Evolutionary conservation across 2,113 vertebrate species (phyloP), one percentile per base, ranked within the genome.

Genomic region (Stigmatopora nigra): DNA sequence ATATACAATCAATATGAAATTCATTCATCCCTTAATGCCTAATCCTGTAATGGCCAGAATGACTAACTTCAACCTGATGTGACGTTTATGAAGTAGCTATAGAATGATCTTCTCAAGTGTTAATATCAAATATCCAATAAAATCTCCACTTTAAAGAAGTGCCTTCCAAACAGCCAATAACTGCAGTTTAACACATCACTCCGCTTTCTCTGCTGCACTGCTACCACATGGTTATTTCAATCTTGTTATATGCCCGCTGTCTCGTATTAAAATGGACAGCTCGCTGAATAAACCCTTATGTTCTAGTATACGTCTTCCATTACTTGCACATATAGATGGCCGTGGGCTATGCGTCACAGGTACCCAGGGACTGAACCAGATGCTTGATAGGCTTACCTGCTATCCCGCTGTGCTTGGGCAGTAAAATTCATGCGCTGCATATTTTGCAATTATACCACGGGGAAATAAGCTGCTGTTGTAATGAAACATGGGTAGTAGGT

Each of bases 321-420:
- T 75, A 77, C 79, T 65, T 75, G 67, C 78, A 76, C 55, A 19
- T 84, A 83, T 84, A 84, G 79, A 73, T 78, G 75, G 71, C 75
- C 65, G 38, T 38, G 67, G 52, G 75, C 81, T 77, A 71, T 78
- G 69, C 78, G 69, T 78, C 71, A 74, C 86, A 86, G 78, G 84
- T 88, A 86, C 74, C 84, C 77, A 73, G 83, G 86, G 86, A 86
- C 63, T 70, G 75, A 68, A 71, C 82, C 84, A 88, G 86, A 89
- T 89, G 86, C 88, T 87, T 77, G 79, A 80, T 87, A 72, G 75
- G 75, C 84, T 81, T 84, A 89, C 87, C 87, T 90, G 84, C 83
- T 80, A 76, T 72, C 85, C 84, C 67, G 62, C 81, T 81, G 79
- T 19, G 67, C 65, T 75, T 61, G 78, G 84, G 84, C 81, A 82